These are phyloP conservation scores for Aleiodes alternator DNA, from an alignment of 2,888 invertebrate genomes.

Conservation along the genomic window DNA sequence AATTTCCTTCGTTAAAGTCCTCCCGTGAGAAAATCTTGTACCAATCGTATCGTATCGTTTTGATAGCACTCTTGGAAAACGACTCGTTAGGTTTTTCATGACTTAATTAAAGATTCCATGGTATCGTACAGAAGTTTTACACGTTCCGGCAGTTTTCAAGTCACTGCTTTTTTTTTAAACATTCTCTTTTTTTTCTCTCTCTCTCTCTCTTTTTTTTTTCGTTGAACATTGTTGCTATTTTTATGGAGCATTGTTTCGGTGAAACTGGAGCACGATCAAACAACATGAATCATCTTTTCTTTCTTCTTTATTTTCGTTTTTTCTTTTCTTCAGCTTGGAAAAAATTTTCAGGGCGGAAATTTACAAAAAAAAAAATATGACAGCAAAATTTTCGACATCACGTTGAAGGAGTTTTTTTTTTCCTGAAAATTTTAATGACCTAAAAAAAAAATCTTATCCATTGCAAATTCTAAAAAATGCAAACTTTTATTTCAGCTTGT, in stretches of 20 bases:
- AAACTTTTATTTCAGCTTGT: too few species aligned
- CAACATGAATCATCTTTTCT: conserved; percentile 12
- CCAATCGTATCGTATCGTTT: conserved; percentile 1
- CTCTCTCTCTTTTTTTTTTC: neutral
- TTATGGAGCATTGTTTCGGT: conserved; percentile 16
- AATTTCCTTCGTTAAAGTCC: neutral
- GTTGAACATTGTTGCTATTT: neutral
- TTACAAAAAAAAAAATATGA: neutral
- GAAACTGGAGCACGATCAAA: conserved; percentile 31
- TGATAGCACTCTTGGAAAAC: conserved; percentile 13
- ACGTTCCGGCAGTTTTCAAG: conserved; percentile 31
- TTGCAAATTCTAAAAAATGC: too few species aligned
- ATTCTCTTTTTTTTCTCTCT: neutral
- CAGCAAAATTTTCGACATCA: neutral
- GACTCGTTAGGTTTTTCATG: conserved; percentile 30
- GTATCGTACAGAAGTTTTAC: conserved; percentile 21
- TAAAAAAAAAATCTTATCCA: too few species aligned
- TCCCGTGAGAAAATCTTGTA: conserved; percentile 25
- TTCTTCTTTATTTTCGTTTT: neutral
- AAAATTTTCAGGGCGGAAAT: conserved; percentile 15
- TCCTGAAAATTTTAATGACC: neutral
- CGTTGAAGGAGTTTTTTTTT: conserved; percentile 5
- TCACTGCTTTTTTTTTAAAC: neutral
- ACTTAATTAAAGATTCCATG: conserved; percentile 28
- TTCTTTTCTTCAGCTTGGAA: neutral